These are phyloP conservation scores for Galerucella nymphaeae DNA, from an alignment of 2,888 invertebrate genomes.

Conservation along the genomic window DNA sequence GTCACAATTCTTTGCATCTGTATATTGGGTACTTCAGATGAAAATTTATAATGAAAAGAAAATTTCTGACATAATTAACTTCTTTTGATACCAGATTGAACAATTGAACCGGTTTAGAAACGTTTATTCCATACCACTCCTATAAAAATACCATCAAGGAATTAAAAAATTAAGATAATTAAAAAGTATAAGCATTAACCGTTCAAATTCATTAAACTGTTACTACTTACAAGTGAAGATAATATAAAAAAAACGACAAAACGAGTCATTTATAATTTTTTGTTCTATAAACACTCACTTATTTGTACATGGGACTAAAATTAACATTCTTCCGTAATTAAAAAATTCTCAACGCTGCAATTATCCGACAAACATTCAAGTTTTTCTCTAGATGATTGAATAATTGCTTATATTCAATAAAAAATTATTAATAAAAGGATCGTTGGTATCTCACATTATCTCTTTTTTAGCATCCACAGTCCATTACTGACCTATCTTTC, in stretches of 20 bases:
- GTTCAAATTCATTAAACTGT: not conserved
- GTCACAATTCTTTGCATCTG: no score
- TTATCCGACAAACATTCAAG: not conserved
- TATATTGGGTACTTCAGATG: no score
- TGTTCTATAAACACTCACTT: not conserved
- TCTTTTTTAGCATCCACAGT: slow-evolving; percentile 9
- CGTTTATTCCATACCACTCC: not conserved
- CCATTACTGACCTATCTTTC: not conserved
- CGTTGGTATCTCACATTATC: not conserved
- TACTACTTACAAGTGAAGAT: not conserved
- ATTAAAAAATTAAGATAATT: not conserved
- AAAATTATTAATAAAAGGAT: not conserved
- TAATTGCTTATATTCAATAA: no score
- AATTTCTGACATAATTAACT: no score
- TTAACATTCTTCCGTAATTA: slow-evolving; percentile 13
- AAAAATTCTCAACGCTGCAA: slow-evolving; percentile 8
- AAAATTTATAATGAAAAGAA: no score
- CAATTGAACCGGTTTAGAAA: no score
- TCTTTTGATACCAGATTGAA: no score
- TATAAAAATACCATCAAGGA: not conserved
- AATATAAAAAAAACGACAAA: not conserved
- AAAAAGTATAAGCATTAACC: not conserved
- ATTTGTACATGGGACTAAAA: not conserved
- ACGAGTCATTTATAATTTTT: not conserved
- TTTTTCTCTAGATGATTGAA: no score